Conservation (phyloP, 1,140 invertebrate genomes). For the Bombus pyrosoma region DNA sequence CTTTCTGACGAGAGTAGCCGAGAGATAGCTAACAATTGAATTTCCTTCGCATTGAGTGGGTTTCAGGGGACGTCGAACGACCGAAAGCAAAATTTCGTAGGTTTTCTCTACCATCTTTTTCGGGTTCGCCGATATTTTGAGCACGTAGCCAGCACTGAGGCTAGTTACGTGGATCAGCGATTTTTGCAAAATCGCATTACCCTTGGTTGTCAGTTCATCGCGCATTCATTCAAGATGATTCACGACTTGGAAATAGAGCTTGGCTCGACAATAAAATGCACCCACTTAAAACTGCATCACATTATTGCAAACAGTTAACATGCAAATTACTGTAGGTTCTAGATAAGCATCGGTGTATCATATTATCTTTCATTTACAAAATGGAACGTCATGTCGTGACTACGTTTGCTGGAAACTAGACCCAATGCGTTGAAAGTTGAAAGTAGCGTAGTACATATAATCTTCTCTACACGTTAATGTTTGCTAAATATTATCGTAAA, state of each 20-base stretch:
- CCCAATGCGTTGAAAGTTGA: neutral
- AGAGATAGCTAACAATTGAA: conserved; percentile 4
- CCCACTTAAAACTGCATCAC: neutral
- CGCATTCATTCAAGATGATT: neutral
- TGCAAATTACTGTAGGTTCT: neutral
- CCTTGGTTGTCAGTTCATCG: neutral
- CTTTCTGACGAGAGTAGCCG: neutral
- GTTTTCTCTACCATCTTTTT: neutral
- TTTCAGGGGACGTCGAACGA: neutral
- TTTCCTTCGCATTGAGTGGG: neutral
- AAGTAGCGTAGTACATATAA: too few species aligned
- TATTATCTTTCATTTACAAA: neutral
- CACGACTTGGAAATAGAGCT: neutral
- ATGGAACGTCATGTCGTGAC: neutral
- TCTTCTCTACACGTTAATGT: neutral
- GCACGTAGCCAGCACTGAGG: conserved; percentile 39
- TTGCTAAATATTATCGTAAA: neutral
- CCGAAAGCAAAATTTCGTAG: conserved; percentile 35
- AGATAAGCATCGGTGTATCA: neutral
- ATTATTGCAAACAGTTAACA: conserved; percentile 15
- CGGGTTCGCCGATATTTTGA: conserved; percentile 33
- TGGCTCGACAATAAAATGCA: neutral
- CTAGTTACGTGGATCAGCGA: conserved; percentile 49
- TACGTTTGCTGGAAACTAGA: too few species aligned
- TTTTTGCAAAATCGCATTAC: conserved; percentile 50